Base-by-base conservation (phyloP, 2,888 invertebrate species). In the Nebria brevicollis region DNA sequence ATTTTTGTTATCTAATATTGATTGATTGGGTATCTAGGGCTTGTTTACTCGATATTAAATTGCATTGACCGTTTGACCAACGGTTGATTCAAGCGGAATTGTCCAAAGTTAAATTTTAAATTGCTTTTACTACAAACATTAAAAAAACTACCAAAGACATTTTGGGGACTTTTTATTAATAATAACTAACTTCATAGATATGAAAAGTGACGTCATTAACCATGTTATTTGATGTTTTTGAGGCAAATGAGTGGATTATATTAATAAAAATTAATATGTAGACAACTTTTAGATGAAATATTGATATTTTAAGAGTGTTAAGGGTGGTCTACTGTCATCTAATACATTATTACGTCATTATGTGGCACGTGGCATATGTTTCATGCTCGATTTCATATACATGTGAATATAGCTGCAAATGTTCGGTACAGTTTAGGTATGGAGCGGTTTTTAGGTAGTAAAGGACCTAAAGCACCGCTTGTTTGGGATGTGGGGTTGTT, bases 291-390 rank as follows among this genome's bases (percentile, higher is more conserved):
- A 20, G 20, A 20, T 1, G 20, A 20, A 20, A 20, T 20, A 20
- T 20, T 20, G 20, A 20, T 20, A 20, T 20, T 54, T 54, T 54
- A 13, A 11, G 54, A 11, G 54, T 54, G 8, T 54, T 13, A 20
- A 73, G 73, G 73, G 73, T 73, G 15, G 42, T n/a, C 80, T 70
- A 64, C 70, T 80, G 80, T 75, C 80, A 66, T 80, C 82, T 88
- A 88, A 88, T 89, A 89, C 89, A 88, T 89, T 88, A 88, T 89
- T 89, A 88, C 89, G 87, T 88, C 88, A 88, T 89, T 89, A 88
- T 86, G 85, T 84, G 88, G 86, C 88, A 87, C 88, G 89, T 89
- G 89, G 86, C 89, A 88, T 88, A 88, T 86, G 89, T 88, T 89
- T 88, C 86, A 87, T 87, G 87, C 88, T 88, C 88, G 88, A 88